Percentiles rank a stretch among this genome's conserved stretches.
Evolutionary conservation across 1,140 invertebrate genomes (phyloP).

Genomic region (Dufourea novaeangliae): DNA sequence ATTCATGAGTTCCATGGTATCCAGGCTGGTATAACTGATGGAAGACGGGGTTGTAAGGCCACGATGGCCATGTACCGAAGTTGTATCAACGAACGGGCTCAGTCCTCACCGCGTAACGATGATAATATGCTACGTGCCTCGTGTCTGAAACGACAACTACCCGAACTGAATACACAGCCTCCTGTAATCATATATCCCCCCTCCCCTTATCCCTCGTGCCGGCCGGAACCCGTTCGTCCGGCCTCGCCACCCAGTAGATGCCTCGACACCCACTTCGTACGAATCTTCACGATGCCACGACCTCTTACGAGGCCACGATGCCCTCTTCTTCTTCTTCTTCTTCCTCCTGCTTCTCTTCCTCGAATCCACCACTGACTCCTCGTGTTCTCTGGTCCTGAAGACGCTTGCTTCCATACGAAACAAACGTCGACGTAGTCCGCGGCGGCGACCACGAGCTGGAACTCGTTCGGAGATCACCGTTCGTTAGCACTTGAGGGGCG

Average conservation of each 20-base stretch:
- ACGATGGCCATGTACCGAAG: conserved; percentile 68
- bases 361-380: neutral
- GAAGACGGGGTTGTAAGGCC: conserved; percentile 66
- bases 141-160: conserved; percentile 68
- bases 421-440: no score
- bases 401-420: no score
- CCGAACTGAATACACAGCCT: conserved; percentile 66
- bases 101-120: conserved; percentile 66
- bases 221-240: conserved; percentile 16
- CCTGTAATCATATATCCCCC: conserved; percentile 60
- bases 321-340: conserved; percentile 14
- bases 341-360: neutral
- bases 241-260: conserved; percentile 22
- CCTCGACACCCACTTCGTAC: conserved; percentile 54
- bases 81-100: conserved; percentile 69
- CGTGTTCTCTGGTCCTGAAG: no score
- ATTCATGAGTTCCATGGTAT: conserved; percentile 69
- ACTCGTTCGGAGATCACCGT: conserved; percentile 15
- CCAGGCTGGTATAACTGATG: conserved; percentile 64
- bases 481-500: conserved; percentile 20
- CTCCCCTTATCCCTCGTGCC: neutral
- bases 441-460: no score
- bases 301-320: conserved; percentile 51
- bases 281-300: conserved; percentile 56
- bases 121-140: conserved; percentile 71